Evolutionary conservation across 2,888 invertebrate genomes (phyloP), one percentile per base, ranked within the genome.

Genomic region (Apomyelois bistriatella): DNA sequence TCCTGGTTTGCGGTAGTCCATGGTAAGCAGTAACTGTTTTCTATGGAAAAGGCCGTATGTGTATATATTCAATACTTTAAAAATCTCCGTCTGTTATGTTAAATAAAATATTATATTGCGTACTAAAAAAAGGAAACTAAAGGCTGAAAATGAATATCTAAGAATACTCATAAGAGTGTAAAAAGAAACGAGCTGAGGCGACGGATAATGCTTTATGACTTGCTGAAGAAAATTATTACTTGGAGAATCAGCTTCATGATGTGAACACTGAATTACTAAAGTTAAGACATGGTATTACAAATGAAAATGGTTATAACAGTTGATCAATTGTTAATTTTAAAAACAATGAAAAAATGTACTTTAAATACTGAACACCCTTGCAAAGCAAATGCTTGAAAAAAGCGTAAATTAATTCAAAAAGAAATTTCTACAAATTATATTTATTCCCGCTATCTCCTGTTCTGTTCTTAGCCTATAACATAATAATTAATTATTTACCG

Each of bases 191-290:
- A 30, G 55, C 59, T 0, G 82, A 87, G 61, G 88, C 88, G 0
- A 73, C 76, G 12, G 56, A 56, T 1, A 71, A 74, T 13, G 82
- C 87, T 0, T 61, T 65, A 30, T 65, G 40, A 13, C 57, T 85
- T 22, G 82, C 85, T 0, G 84, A 86, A 64, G 66, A 72, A 0
- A 88, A 89, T 53, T 81, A 64, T 56, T 74, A 71, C 57, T 65
- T 86, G 32, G 72, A 80, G 60, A 81, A 78, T 36, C 59, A 68
- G 54, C 66, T 85, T 3, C 52, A 57, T n/a, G 70, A 79, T 58
- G 68, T 75, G 0, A 61, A 60, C 30, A 47, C 54, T 1, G 74
- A 85, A 55, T 62, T 85, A 48, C 38, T 62, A 30, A 60, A 57
- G 12, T 65, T 84, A 43, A 74, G 69, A 62, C 41, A n/a, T n/a